Base-by-base conservation (phyloP, 2,113 vertebrate genomes). In the Hirundichthys speculiger region DNA sequence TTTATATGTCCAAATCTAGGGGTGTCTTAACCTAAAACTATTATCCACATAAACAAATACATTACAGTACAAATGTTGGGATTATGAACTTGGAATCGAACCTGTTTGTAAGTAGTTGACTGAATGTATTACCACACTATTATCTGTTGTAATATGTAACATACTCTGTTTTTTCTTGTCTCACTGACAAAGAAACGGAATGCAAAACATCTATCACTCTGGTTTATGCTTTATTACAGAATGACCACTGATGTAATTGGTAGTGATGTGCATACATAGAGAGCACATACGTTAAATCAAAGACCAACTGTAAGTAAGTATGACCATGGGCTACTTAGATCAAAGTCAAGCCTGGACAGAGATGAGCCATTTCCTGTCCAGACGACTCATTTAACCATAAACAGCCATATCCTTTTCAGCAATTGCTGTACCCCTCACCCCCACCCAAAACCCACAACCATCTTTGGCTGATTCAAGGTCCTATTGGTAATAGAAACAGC, bases 301-400 rank as follows among this genome's bases (percentile, higher is more conserved):
- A 39, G 75, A 67, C 61, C 57, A 79, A 78, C 56, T 84, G 69
- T 62, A 78, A 42, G 73, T 64, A 54, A 64, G 53, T 49, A 10
- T 67, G 74, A 80, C 73, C 48, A 42, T 64, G 56, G 49, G 52
- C 56, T 60, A 61, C 51, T 24, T 56, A 77, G 73, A 88, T 90
- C 76, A 89, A 89, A 92, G 79, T 74, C 54, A 38, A 50, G 42
- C 71, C 48, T 24, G 54, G 22, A 75, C 64, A 86, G 61, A 85
- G 79, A 87, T 73, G 77, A 84, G 74, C 65, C 67, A 60, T 83
- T 86, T 89, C 84, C 84, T 79, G 74, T 60, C 75, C 61, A 72
- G 66, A 68, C 71, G 65, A 48, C 66, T 88, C 76, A 77, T 75
- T 79, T 81, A 77, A 65, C 67, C 80, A 82, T 83, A 55, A 76